Evolutionary conservation across 2,797 vertebrate genomes (phyloP), one percentile per base, ranked within the genome.

Genomic region (Cyclura pinguis): DNA sequence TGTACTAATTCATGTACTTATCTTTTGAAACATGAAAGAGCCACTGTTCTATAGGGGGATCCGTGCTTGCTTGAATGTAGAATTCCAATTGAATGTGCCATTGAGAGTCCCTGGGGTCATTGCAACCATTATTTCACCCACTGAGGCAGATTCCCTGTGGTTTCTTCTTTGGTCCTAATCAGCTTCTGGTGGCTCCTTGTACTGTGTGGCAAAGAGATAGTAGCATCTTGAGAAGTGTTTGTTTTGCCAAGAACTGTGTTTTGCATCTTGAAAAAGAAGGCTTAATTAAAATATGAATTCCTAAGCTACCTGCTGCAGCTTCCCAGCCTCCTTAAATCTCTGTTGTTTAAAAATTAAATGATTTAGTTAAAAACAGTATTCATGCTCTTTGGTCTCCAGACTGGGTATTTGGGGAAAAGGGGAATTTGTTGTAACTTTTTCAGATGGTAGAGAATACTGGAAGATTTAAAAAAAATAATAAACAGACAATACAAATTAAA

Each of bases 201-300:
- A 93, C 92, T 91, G 13, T 57, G 55, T 89, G 89, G 93, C 85
- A 16, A 1, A 84, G 86, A 95, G 92, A 91, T 95, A 81, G 64
- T 35, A 73, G 47, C 95, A 86, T 93, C 94, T 95, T 96, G 94
- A 92, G 95, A 95, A 88, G 92, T 88, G 16, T 95, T 93, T 93
- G 91, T 85, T 93, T 76, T 89, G 92, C 90, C 80, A 77, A 95
- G 93, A 93, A 92, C 93, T 95, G 92, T 94, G 92, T 94, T 96
- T 96, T 96, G 94, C 96, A 96, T 96, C 96, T 96, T 93, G 94
- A 96, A 94, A 92, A 93, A 82, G 88, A 95, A 94, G 94, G 93
- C 94, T 95, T 96, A 96, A 96, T 96, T 96, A 96, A 95, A 96
- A 92, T 91, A 90, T 91, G 92, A 95, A 93, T 91, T 96, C 89